phyloP scores from a whole-genome alignment of 1,140 invertebrate genomes.

The Aricia agestis region DNA sequence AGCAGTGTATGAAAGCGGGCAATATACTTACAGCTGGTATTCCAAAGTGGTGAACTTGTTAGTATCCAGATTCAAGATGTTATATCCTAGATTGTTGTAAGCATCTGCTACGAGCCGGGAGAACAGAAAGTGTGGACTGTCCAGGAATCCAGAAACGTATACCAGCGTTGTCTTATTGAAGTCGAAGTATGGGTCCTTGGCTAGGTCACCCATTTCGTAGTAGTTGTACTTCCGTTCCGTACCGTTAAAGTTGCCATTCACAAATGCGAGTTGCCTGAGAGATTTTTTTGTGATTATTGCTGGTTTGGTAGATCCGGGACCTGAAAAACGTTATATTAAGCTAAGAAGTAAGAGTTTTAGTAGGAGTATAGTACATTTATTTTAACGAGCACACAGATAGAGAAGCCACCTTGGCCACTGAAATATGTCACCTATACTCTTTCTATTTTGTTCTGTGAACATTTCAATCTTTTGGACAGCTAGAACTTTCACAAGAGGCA shows the following conservation, averaged over 20 bases:
- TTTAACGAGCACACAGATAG: no score
- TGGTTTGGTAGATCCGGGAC: conserved; percentile 46
- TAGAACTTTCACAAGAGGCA: no score
- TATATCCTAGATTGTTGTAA: conserved; percentile 47
- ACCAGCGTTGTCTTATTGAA: conserved; percentile 47
- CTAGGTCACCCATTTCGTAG: conserved; percentile 46
- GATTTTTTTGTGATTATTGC: conserved; percentile 43
- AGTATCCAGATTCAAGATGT: conserved; percentile 47
- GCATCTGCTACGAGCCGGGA: conserved; percentile 24
- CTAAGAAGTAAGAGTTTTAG: not conserved
- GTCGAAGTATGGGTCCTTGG: conserved; percentile 43
- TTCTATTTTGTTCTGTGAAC: no score
- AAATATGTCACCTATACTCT: no score
- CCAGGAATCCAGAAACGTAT: conserved; percentile 48
- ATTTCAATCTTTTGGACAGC: no score
- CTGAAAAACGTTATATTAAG: conserved; percentile 35
- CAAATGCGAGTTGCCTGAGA: conserved; percentile 41
- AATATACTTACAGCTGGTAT: conserved; percentile 46
- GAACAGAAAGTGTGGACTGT: conserved; percentile 41
- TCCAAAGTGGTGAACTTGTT: conserved; percentile 44
- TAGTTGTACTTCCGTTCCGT: conserved; percentile 42
- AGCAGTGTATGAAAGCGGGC: not conserved
- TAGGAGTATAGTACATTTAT: no score
- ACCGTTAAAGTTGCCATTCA: conserved; percentile 24
- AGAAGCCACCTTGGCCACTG: no score